Evolutionary conservation across 1,140 invertebrate species (phyloP), one percentile per base, ranked within the genome.

Genomic region (Physella acuta): DNA sequence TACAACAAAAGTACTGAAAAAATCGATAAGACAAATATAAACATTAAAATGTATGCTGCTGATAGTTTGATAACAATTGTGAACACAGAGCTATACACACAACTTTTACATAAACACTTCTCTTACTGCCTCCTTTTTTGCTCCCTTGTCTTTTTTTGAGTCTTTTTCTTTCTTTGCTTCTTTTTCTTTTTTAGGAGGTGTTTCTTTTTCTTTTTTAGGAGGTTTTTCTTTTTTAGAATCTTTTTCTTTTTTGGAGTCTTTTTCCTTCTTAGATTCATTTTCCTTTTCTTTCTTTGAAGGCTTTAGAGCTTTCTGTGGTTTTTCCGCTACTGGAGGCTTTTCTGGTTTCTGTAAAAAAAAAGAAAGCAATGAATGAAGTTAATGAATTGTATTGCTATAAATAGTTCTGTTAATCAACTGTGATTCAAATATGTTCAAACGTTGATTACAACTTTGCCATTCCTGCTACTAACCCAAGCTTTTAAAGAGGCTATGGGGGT

Each of bases 281-380:
- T 66, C 44, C 37, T 63, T 63, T 4, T 63, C 33, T 49, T 68
- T 68, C 56, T 68, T 68, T 30, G 34, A 39, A 34, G 66, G 56
- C 17, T 68, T 68, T 49, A 37, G 28, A 16, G 64, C 53, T 39
- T 67, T 67, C 31, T 5, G 17, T 20, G 53, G 64, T 58, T 67
- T 67, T 20, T 55, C 51, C 14, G 66, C 24, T 24, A 33, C 36
- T 5, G 24, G 28, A 16, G 56, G 37, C 49, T 68, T 67, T 4
- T 55, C 36, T 37, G 64, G 64, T 28, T 66, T 66, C 51, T 64
- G 49, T 17, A 64, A 26, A 14, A n/a, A n/a, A n/a, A n/a, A n/a
- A n/a, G n/a, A n/a, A n/a, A n/a, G n/a, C n/a, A n/a, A n/a, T n/a
- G n/a, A n/a, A n/a, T n/a, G n/a, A n/a, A n/a, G n/a, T n/a, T n/a